Evolutionary conservation across 1,140 invertebrate species (phyloP).

Genomic region (Hyles euphorbiae): DNA sequence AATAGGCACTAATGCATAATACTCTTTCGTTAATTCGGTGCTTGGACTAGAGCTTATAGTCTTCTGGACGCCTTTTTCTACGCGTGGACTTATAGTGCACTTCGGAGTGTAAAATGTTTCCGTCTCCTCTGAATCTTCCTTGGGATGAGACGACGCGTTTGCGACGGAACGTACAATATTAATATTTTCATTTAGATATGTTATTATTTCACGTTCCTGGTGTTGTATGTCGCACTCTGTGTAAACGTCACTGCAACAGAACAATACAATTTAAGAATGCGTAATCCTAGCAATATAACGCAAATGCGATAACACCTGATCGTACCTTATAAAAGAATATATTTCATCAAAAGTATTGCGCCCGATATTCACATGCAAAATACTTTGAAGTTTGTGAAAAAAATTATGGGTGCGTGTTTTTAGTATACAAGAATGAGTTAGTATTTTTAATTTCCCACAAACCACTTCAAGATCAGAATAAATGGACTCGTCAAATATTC

Average conservation of each 20-base stretch:
- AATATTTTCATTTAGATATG: constrained; percentile 45
- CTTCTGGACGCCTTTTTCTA: constrained; percentile 41
- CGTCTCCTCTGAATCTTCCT: constrained; percentile 41
- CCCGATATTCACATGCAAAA: constrained; percentile 64
- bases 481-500: constrained; percentile 70
- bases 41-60: constrained; percentile 51
- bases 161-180: constrained; percentile 24
- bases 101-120: constrained; percentile 58
- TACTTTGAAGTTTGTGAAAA: constrained; percentile 59
- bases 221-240: constrained; percentile 63
- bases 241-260: constrained; percentile 59
- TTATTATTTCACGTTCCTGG: constrained; percentile 62
- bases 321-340: constrained; percentile 68
- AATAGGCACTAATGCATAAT: constrained; percentile 65
- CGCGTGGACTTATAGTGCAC: constrained; percentile 42
- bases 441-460: constrained; percentile 66
- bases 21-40: constrained; percentile 56
- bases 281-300: not conserved
- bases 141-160: constrained; percentile 24
- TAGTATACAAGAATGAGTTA: constrained; percentile 66
- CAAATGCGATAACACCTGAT: not conserved
- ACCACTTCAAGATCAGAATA: constrained; percentile 66
- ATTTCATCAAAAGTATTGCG: constrained; percentile 64
- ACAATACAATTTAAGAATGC: constrained; percentile 10
- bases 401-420: constrained; percentile 65